These are phyloP conservation scores for Plagodis pulveraria DNA, from an alignment of 2,888 invertebrate species.

Conservation along the genomic window DNA sequence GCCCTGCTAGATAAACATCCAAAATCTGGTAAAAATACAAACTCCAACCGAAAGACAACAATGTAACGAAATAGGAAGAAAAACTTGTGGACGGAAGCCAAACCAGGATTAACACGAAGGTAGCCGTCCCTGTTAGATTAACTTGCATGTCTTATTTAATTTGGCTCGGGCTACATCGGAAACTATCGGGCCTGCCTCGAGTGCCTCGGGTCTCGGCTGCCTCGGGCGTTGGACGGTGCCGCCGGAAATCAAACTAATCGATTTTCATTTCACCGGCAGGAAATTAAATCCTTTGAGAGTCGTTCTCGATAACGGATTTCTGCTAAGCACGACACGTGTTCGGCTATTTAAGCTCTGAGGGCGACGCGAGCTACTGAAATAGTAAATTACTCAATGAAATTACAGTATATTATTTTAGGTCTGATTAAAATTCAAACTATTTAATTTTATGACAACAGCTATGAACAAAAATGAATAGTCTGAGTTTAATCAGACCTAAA, in stretches of 20 bases:
- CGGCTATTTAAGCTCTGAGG: conserved; percentile 37
- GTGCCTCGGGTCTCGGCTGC: conserved; percentile 43
- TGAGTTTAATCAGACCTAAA: no score
- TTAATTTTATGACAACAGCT: neutral
- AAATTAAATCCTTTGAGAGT: conserved; percentile 84
- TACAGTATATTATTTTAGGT: neutral
- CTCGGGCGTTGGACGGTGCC: conserved; percentile 62
- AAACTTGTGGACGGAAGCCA: conserved; percentile 35
- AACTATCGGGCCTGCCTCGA: conserved; percentile 61
- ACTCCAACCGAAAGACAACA: conserved; percentile 11
- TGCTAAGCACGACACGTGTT: conserved; percentile 80
- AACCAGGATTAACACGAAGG: conserved; percentile 39
- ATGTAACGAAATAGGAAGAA: conserved; percentile 25
- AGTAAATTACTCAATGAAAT: conserved; percentile 7
- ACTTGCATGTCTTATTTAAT: conserved; percentile 75
- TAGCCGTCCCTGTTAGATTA: conserved; percentile 48
- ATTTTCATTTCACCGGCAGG: conserved; percentile 82
- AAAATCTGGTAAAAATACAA: conserved; percentile 20
- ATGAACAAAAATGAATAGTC: no score
- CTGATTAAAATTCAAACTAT: no score
- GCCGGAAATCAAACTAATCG: conserved; percentile 84
- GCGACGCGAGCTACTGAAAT: conserved; percentile 1
- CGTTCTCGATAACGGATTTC: conserved; percentile 78
- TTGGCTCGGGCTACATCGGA: conserved; percentile 67
- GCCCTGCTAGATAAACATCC: conserved; percentile 15